A percentile compares a stretch with the other conserved stretches of the same genome.
Evolutionary conservation across 2,113 vertebrate species (phyloP).

Genomic region (Lichenostomus cassidix): DNA sequence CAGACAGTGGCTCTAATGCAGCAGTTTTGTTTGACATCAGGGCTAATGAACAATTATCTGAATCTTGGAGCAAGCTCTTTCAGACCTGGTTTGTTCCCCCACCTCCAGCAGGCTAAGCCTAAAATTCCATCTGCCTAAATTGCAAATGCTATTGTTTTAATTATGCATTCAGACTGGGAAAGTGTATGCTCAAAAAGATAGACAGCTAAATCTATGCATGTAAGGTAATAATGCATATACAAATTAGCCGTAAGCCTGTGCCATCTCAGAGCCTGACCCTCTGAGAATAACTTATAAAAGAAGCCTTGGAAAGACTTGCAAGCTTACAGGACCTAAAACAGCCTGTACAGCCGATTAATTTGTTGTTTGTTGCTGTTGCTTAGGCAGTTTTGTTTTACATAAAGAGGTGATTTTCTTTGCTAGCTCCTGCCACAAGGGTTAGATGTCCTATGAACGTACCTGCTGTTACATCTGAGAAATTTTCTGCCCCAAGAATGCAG

Average conservation of each 20-base stretch:
- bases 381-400: not conserved
- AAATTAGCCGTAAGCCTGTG: not conserved
- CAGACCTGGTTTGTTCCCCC: not conserved
- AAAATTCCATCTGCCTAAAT: constrained; percentile 42
- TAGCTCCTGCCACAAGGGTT: not conserved
- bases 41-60: constrained; percentile 35
- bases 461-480: not conserved
- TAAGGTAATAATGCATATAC: not conserved
- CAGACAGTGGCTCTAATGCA: not conserved
- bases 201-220: not conserved
- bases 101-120: not conserved
- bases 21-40: constrained; percentile 28
- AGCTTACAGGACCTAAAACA: not conserved
- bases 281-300: not conserved
- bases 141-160: constrained; percentile 38
- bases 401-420: not conserved
- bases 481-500: not conserved
- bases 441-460: not conserved
- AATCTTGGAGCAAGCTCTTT: constrained; percentile 23
- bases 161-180: constrained; percentile 24
- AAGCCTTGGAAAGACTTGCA: not conserved
- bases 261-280: not conserved
- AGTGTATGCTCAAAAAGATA: not conserved
- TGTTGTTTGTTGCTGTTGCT: not conserved
- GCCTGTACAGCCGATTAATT: not conserved